Evolutionary conservation across 2,888 invertebrate species (phyloP).

Genomic region (Melangyna quadrimaculata): DNA sequence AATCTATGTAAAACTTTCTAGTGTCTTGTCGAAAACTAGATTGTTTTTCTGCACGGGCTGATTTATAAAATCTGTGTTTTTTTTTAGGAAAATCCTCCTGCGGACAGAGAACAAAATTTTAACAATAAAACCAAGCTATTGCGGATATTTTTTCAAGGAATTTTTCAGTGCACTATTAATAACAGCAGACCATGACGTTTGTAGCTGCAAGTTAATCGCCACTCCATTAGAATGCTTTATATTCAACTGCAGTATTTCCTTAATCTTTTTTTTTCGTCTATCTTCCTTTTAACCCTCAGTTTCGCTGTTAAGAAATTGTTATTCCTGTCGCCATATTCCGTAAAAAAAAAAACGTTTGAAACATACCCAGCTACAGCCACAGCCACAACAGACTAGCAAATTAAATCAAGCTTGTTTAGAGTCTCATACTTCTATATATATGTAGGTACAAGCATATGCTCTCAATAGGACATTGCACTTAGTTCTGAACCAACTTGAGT

Average conservation of each 20-base stretch:
- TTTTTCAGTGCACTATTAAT: too few species aligned
- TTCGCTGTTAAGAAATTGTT: background rate
- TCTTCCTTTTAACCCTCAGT: background rate
- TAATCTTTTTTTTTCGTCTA: background rate
- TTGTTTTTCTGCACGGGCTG: too few species aligned
- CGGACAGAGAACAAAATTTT: too few species aligned
- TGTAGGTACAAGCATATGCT: background rate
- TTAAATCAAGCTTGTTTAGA: background rate
- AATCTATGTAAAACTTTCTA: too few species aligned
- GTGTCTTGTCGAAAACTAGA: too few species aligned
- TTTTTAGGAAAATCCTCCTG: too few species aligned
- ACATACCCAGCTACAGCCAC: too few species aligned
- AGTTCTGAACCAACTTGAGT: slow-evolving; percentile 17
- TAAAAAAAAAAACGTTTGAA: too few species aligned
- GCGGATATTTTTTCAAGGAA: too few species aligned
- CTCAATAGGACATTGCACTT: slow-evolving; percentile 33
- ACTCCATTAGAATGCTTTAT: background rate
- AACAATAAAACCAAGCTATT: too few species aligned
- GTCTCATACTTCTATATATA: background rate
- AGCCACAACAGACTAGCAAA: slow-evolving; percentile 5
- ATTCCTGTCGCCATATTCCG: too few species aligned
- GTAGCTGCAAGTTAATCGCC: background rate
- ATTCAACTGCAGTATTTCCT: background rate
- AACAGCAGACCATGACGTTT: background rate
- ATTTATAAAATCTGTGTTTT: too few species aligned